These are phyloP conservation scores for Babyrousa celebensis DNA, from an alignment of 2,797 vertebrate species.

Conservation along the genomic window DNA sequence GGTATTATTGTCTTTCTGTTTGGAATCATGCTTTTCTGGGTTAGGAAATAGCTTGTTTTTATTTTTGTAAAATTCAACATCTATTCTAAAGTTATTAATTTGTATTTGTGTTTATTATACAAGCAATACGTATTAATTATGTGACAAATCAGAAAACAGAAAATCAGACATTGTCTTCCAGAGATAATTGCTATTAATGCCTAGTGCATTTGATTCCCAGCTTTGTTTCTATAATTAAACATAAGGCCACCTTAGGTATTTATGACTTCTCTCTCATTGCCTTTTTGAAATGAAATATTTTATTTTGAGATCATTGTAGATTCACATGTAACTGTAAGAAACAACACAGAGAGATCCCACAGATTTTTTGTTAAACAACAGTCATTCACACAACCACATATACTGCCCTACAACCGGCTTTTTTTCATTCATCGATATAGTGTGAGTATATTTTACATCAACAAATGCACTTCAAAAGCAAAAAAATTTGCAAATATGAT, in stretches of 20 bases:
- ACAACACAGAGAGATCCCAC: background rate
- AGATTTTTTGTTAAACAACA: conserved; percentile 28
- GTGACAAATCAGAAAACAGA: conserved; percentile 47
- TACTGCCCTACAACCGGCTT: background rate
- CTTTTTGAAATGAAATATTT: conserved; percentile 68
- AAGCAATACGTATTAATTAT: conserved; percentile 48
- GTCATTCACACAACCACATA: background rate
- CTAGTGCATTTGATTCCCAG: background rate
- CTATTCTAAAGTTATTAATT: conserved; percentile 53
- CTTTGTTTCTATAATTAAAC: conserved; percentile 55
- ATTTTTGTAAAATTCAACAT: conserved; percentile 10
- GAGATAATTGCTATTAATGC: conserved; percentile 45
- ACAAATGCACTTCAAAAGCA: background rate
- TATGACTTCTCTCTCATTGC: conserved; percentile 28
- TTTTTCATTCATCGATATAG: conserved; percentile 19
- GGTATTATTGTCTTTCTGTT: background rate
- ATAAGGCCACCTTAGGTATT: background rate
- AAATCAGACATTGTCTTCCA: conserved; percentile 34
- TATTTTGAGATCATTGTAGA: conserved; percentile 15
- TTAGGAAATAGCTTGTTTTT: conserved; percentile 30
- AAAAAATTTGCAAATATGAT: conserved; percentile 58
- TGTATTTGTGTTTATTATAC: conserved; percentile 52
- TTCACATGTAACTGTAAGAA: conserved; percentile 27
- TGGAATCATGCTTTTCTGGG: background rate
- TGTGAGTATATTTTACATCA: conserved; percentile 43